Conservation (phyloP, 35 echinoderm and acorn worm species). For the Anneissia japonica region DNA sequence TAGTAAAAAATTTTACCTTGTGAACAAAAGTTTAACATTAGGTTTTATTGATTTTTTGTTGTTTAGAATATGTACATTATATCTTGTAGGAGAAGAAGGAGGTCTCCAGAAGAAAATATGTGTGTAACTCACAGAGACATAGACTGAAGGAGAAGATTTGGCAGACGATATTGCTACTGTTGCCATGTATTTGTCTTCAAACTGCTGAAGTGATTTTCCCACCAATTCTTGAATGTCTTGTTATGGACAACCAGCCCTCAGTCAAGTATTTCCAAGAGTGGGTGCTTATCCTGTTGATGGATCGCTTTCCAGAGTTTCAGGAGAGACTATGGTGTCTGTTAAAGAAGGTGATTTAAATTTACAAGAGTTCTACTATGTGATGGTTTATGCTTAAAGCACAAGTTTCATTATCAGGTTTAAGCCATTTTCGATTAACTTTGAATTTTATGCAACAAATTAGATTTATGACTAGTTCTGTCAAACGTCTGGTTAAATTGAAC, state of each 20-base stretch:
- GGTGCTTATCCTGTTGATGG: neutral
- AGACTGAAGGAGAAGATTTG: constrained; percentile 1
- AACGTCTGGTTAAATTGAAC: too few relatives aligned
- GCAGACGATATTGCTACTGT: neutral
- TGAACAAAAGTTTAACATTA: too few relatives aligned
- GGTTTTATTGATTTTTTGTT: too few relatives aligned
- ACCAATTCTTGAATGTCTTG: neutral
- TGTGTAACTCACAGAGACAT: neutral
- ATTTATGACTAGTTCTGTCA: too few relatives aligned
- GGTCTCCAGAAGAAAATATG: neutral
- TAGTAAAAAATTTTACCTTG: too few relatives aligned
- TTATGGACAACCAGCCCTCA: neutral
- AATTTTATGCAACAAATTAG: too few relatives aligned
- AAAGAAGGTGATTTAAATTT: neutral
- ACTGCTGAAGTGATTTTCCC: neutral
- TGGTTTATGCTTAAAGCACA: neutral
- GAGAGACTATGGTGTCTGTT: neutral
- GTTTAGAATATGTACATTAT: too few relatives aligned
- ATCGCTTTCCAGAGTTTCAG: neutral
- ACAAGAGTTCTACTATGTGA: too few relatives aligned
- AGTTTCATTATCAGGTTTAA: neutral
- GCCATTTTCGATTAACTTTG: neutral
- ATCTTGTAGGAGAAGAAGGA: neutral
- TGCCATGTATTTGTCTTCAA: neutral
- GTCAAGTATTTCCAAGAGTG: constrained; percentile 4